Evolutionary conservation across 2,888 invertebrate species (phyloP), one percentile per base, ranked within the genome.

Genomic region (Lamproptera curius): DNA sequence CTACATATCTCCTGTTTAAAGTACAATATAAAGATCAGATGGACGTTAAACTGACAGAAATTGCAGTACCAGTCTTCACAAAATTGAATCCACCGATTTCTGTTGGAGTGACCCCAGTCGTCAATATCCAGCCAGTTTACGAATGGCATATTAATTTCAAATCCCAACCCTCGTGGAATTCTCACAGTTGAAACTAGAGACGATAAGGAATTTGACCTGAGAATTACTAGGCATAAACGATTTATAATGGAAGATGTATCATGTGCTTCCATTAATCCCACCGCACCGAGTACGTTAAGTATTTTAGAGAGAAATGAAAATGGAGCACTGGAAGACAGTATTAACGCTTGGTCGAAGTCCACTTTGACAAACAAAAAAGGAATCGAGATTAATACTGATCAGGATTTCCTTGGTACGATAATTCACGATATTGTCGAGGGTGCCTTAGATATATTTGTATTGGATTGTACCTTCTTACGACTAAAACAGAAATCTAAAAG

Each of bases 141-240:
- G 49, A 63, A 11, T 86, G 84, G 85, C 76, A 78, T 33, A 53
- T 84, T 20, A 70, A 66, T 53, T 51, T 48, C 14, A 59, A 63
- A 16, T 49, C 37, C 42, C 63, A 62, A 8, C 62, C 76, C 81
- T 28, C 62, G 55, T 46, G 68, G 66, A 34, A 38, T 46, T 16
- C 35, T 81, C 13, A 61, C 61, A 31, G 55, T 83, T 48, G 47
- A 56, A 26, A 58, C 66, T 23, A 53, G 62, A 14, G 71, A 70
- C 56, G 50, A 67, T n/a, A 59, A 55, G 47, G 41, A 44, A 17
- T 48, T 47, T 8, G 82, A 80, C 57, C 51, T 85, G 36, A 69
- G 68, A 53, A 63, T 85, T 45, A 52, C 50, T 31, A 80, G 76
- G 68, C 58, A 63, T 28, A 16, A 45, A 3, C 20, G 68, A 2